Conservation (phyloP, 2,113 vertebrate genomes). For the Platichthys stellatus region DNA sequence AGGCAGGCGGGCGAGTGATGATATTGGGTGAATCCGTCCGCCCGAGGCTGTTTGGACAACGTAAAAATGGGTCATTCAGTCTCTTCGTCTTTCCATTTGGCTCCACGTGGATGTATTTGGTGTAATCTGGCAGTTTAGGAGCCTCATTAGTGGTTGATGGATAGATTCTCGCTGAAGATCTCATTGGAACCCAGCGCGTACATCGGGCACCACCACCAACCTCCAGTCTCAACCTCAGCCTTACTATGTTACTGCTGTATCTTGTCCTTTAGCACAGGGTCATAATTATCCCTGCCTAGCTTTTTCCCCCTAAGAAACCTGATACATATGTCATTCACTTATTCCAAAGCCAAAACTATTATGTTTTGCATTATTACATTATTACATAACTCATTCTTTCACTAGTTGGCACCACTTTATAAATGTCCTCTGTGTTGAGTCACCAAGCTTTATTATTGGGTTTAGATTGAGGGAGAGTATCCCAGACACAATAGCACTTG, state of each 20-base stretch:
- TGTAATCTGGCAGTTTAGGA: slow-evolving; percentile 33
- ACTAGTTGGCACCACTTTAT: neutral
- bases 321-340: slow-evolving; percentile 17
- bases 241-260: slow-evolving; percentile 14
- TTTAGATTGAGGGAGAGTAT: neutral
- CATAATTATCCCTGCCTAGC: slow-evolving; percentile 11
- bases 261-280: slow-evolving; percentile 13
- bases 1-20: slow-evolving; percentile 60
- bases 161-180: slow-evolving; percentile 36
- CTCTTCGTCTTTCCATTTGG: slow-evolving; percentile 39
- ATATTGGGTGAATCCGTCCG: slow-evolving; percentile 56
- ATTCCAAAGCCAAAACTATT: slow-evolving; percentile 26
- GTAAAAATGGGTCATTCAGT: slow-evolving; percentile 57
- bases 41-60: slow-evolving; percentile 52
- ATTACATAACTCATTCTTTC: slow-evolving; percentile 2
- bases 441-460: neutral
- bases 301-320: slow-evolving; percentile 5
- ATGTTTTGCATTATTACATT: slow-evolving; percentile 5
- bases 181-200: neutral
- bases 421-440: neutral
- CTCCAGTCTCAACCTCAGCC: slow-evolving; percentile 22
- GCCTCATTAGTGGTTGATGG: slow-evolving; percentile 54
- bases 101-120: slow-evolving; percentile 34
- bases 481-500: neutral
- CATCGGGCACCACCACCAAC: slow-evolving; percentile 7